phyloP scores from a whole-genome alignment of 2,797 vertebrate species.

The Epinephelus coioides region DNA sequence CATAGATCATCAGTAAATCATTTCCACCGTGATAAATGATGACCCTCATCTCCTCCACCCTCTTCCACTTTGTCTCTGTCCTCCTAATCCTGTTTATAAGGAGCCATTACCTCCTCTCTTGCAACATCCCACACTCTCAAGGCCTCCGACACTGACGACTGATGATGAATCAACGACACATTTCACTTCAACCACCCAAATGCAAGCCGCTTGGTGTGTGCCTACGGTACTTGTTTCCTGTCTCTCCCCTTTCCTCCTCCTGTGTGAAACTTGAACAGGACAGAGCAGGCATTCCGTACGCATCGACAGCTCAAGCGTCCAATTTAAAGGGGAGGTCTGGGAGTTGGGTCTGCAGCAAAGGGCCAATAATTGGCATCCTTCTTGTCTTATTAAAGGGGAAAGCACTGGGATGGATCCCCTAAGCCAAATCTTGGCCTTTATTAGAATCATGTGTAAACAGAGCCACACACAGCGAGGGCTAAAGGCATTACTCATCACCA shows the following conservation, averaged over 20 bases:
- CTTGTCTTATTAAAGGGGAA: constrained; percentile 87
- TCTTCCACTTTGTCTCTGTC: constrained; percentile 48
- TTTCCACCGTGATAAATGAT: constrained; percentile 48
- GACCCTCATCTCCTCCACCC: constrained; percentile 25
- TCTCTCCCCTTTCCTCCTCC: not conserved
- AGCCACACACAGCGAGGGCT: constrained; percentile 49
- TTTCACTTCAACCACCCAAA: constrained; percentile 61
- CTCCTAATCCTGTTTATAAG: constrained; percentile 60
- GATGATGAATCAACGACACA: constrained; percentile 65
- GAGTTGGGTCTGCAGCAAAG: constrained; percentile 80
- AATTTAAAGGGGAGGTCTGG: constrained; percentile 84
- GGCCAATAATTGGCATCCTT: constrained; percentile 88
- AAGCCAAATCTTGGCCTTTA: constrained; percentile 72
- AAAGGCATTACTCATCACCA: constrained; percentile 38
- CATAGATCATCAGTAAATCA: constrained; percentile 51
- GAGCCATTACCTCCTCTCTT: constrained; percentile 59
- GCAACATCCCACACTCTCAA: constrained; percentile 56
- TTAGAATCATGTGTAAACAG: constrained; percentile 74
- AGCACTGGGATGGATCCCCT: constrained; percentile 74
- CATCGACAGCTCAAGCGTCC: constrained; percentile 78
- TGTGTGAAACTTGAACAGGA: constrained; percentile 35
- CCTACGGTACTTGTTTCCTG: constrained; percentile 17
- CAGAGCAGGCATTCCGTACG: constrained; percentile 55
- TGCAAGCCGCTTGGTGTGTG: constrained; percentile 33
- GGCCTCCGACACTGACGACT: constrained; percentile 52